phyloP scores from a whole-genome alignment of 2,113 vertebrate species.

The Lagopus muta region DNA sequence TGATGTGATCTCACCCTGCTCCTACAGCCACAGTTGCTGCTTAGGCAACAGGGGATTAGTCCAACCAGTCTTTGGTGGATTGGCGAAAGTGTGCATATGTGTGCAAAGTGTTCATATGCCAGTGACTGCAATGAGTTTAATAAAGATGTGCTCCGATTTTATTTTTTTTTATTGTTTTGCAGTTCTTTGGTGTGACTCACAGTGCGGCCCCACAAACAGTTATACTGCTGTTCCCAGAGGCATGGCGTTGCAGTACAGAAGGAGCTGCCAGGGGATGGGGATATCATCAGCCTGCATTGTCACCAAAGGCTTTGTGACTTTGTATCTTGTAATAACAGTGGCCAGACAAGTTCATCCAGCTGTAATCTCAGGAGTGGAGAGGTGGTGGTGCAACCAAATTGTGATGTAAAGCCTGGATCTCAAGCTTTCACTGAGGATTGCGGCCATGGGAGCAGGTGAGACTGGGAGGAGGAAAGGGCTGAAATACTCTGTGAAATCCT shows the following conservation, averaged over 20 bases:
- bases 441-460: neutral
- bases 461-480: neutral
- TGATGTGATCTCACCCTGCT: neutral
- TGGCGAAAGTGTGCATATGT: accelerated
- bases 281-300: neutral
- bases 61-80: accelerated
- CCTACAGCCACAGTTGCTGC: neutral
- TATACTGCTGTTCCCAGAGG: accelerated
- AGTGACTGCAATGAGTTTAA: accelerated
- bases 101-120: too few relatives aligned
- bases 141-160: accelerated
- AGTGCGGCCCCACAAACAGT: neutral
- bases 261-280: neutral
- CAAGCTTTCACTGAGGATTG: neutral
- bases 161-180: neutral
- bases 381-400: neutral
- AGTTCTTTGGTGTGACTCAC: neutral
- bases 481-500: neutral
- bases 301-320: neutral
- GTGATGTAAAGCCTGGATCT: neutral
- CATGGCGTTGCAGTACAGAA: accelerated
- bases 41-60: neutral
- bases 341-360: constrained; percentile 1
- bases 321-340: neutral
- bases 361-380: neutral